These are phyloP conservation scores for Andrena chrysosceles DNA, from an alignment of 2,888 invertebrate genomes.

Conservation along the genomic window DNA sequence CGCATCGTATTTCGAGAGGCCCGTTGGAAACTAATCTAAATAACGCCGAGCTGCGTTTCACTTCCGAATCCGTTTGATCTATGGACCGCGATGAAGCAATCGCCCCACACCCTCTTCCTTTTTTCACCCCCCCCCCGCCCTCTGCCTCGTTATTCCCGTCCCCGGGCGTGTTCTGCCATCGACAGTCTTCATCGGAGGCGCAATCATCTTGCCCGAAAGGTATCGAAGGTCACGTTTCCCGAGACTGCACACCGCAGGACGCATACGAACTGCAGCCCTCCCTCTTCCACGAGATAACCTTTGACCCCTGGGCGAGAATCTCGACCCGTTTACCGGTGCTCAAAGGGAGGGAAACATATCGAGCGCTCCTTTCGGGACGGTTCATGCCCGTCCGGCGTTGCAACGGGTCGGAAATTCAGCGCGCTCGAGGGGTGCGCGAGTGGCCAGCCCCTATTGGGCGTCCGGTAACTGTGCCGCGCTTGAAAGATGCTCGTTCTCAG, in stretches of 20 bases:
- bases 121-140: neutral
- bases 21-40: conserved; percentile 44
- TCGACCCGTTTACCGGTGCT: neutral
- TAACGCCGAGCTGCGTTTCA: conserved; percentile 54
- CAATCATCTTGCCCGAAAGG: conserved; percentile 48
- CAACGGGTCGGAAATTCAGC: conserved; percentile 11
- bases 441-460: neutral
- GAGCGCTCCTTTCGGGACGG: conserved; percentile 25
- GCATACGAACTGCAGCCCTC: conserved; percentile 33
- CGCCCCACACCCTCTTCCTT: neutral
- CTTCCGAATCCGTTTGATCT: conserved; percentile 48
- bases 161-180: neutral
- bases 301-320: conserved; percentile 25
- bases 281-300: conserved; percentile 18
- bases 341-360: conserved; percentile 20
- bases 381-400: neutral
- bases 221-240: conserved; percentile 50
- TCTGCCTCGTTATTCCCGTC: conserved; percentile 27
- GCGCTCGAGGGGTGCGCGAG: neutral
- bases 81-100: conserved; percentile 41
- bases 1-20: neutral
- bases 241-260: conserved; percentile 21
- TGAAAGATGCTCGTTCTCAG: neutral
- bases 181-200: conserved; percentile 23
- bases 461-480: neutral